Base-by-base conservation (phyloP, 1,140 invertebrate genomes). In the Eurosta solidaginis region DNA sequence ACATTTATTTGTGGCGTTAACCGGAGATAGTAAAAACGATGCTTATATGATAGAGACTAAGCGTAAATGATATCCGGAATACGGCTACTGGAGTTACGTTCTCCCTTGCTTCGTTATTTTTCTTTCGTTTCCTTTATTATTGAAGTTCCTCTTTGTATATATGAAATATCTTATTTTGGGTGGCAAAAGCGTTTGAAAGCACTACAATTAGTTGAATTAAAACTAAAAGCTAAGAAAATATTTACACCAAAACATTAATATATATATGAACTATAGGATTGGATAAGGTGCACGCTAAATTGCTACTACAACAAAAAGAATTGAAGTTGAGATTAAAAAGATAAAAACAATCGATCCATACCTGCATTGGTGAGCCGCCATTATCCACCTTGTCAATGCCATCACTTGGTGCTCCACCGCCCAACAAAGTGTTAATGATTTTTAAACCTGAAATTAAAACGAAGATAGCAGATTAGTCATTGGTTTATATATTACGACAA, bases 381-480 rank as follows among this genome's bases (percentile, higher is more conserved):
- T 95, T 95, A 88, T 96, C 95, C 44, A 96, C 94, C 88, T 96
- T 96, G 86, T 96, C 95, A 84, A 96, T 96, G 74, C 94, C 94
- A 84, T 96, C 94, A 81, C 90, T 91, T 9, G 91, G 91, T 2
- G 91, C 90, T 29, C 91, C 92, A 45, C 94, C 94, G 44, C 94
- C 94, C 20, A 97, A 88, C 77, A 96, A 90, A 12, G 94, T 94
- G 2, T 94, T 94, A 49, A 97, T 89, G 78, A 97, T 94, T 85
- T 95, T 93, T 12, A 97, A 89, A 54, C 92, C 92, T 91, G 88
- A 87, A 49, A 49, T 29, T 25, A 77, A 75, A 77, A 14, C 50
- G 68, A 47, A 77, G 75, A 45, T 49, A 73, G 3, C 36, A 47
- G 14, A 29, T 17, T 25, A 45, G 29, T 59, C 2, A 78, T 54